phyloP scores from a whole-genome alignment of 2,797 vertebrate genomes.

The Glossophaga mutica region DNA sequence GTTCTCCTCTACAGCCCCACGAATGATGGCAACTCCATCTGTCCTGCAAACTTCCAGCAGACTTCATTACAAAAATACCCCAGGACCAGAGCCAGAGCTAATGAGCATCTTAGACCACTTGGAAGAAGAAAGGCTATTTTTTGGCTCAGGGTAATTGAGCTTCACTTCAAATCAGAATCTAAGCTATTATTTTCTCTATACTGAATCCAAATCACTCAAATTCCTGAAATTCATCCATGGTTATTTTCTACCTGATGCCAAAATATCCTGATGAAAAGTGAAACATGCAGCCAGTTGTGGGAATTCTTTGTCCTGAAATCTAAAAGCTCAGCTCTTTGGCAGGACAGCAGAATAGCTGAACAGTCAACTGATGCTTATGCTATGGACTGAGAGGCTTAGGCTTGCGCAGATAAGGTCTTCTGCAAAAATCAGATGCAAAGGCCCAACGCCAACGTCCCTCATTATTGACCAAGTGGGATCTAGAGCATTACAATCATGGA shows the following conservation, averaged over 20 bases:
- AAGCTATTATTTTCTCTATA: conserved; percentile 69
- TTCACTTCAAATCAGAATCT: conserved; percentile 67
- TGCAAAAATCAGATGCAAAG: conserved; percentile 10
- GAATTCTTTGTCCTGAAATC: conserved; percentile 60
- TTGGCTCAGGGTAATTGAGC: conserved; percentile 65
- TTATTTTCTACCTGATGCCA: conserved; percentile 71
- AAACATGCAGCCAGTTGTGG: conserved; percentile 59
- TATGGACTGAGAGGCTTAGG: background rate
- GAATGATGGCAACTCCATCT: conserved; percentile 58
- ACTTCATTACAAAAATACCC: conserved; percentile 64
- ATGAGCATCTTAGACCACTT: conserved; percentile 72
- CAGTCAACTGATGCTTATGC: conserved; percentile 18
- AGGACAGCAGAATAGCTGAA: conserved; percentile 33
- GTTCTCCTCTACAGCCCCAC: background rate
- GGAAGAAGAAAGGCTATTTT: conserved; percentile 65
- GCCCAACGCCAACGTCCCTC: background rate
- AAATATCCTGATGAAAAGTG: conserved; percentile 69
- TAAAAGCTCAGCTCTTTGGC: conserved; percentile 62
- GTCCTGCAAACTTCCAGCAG: conserved; percentile 37
- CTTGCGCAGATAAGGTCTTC: background rate
- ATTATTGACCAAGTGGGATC: background rate
- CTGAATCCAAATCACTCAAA: conserved; percentile 70
- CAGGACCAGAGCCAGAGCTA: conserved; percentile 68
- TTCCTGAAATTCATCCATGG: conserved; percentile 68
- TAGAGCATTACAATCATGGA: background rate